A percentile compares a stretch with the other conserved stretches of the same genome.
These are phyloP conservation scores for Chloroceryle aenea DNA, from an alignment of 2,113 vertebrate genomes.

Conservation along the genomic window DNA sequence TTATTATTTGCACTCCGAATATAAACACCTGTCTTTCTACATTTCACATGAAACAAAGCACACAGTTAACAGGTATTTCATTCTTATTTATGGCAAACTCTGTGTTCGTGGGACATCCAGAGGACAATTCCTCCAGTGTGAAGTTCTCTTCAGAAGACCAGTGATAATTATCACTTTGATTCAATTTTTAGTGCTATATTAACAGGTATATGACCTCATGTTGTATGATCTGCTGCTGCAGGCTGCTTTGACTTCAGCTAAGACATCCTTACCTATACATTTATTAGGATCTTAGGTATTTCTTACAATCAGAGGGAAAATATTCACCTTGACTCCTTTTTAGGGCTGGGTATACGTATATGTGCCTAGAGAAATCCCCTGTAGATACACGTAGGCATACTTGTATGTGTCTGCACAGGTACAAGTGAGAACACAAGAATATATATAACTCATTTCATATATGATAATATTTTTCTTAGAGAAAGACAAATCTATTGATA, in stretches of 20 bases:
- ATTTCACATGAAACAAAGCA: neutral
- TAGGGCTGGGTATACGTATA: neutral
- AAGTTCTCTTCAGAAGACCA: neutral
- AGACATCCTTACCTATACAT: neutral
- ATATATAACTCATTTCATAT: neutral
- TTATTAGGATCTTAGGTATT: neutral
- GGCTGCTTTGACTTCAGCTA: neutral
- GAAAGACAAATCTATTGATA: neutral
- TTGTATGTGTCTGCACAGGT: accelerated
- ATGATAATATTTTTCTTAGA: neutral
- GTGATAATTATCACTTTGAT: neutral
- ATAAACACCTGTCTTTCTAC: neutral
- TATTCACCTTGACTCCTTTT: neutral
- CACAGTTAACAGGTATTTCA: neutral
- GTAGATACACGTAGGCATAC: neutral
- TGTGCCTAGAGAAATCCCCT: neutral
- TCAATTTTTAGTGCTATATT: neutral
- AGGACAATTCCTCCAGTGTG: neutral
- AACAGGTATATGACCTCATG: neutral
- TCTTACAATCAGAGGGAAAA: neutral
- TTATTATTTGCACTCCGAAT: neutral
- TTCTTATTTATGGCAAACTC: neutral
- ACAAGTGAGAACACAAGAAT: neutral
- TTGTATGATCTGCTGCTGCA: neutral
- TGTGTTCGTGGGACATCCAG: neutral